Percentiles rank a stretch among this genome's conserved stretches.
phyloP scores from a whole-genome alignment of 2,888 invertebrate genomes.

The Sminthurinus aureus region DNA sequence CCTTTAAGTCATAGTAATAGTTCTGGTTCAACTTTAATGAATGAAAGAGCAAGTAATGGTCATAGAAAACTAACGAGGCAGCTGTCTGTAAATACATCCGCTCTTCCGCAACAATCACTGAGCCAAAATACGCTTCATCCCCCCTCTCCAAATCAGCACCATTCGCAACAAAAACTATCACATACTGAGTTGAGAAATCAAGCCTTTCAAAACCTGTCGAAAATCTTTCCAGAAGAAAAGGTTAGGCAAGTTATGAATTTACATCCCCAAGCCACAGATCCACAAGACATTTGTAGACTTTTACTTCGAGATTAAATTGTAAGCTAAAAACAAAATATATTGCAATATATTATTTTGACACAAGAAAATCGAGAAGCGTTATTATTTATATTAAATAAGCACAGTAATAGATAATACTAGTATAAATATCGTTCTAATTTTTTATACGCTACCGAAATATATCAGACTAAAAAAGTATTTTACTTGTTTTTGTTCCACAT shows the following conservation, averaged over 20 bases:
- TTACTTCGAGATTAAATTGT: slow-evolving; percentile 64
- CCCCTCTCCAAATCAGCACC: neutral
- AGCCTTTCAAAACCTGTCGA: slow-evolving; percentile 87
- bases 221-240: slow-evolving; percentile 88
- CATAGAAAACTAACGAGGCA: slow-evolving; percentile 83
- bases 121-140: neutral
- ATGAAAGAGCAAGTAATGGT: slow-evolving; percentile 67
- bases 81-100: slow-evolving; percentile 73
- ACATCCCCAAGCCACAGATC: slow-evolving; percentile 88
- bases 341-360: neutral
- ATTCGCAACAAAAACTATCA: neutral
- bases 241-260: slow-evolving; percentile 88
- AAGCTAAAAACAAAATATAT: neutral
- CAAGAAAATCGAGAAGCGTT: neutral
- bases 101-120: neutral
- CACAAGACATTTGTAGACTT: slow-evolving; percentile 87
- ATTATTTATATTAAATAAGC: slow-evolving; percentile 9
- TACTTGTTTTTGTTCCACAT: neutral
- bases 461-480: neutral
- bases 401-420: neutral
- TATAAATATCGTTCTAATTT: slow-evolving; percentile 14
- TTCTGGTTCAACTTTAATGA: slow-evolving; percentile 15
- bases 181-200: slow-evolving; percentile 74
- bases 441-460: slow-evolving; percentile 20
- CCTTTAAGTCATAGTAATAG: slow-evolving; percentile 41